Conservation (phyloP, 2,888 invertebrate species). For the Seira sanloemensis region DNA sequence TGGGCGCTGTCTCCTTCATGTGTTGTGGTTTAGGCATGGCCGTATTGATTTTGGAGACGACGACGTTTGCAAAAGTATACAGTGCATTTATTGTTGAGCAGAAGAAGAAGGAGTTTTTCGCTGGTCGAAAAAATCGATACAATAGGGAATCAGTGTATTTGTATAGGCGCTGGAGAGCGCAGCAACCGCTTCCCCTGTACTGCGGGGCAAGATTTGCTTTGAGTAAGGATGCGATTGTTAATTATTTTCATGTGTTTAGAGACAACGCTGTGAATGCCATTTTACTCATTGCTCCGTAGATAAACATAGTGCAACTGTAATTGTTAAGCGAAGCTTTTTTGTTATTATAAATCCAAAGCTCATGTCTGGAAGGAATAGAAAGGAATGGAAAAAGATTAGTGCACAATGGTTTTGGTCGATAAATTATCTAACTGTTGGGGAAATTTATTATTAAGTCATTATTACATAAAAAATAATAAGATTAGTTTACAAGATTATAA, state of each 20-base stretch:
- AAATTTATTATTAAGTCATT: no score
- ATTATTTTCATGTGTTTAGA: slow-evolving; percentile 2
- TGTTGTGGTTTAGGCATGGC: neutral
- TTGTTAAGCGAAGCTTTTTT: no score
- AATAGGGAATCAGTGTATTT: neutral
- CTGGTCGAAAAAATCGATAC: neutral
- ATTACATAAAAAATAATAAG: no score
- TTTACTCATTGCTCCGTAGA: no score
- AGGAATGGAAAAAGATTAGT: no score
- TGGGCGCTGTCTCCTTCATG: neutral
- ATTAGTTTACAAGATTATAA: no score
- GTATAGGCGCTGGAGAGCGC: slow-evolving; percentile 14
- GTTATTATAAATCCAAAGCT: no score
- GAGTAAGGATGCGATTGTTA: neutral
- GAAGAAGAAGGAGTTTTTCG: neutral
- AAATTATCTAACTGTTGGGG: no score
- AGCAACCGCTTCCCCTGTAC: slow-evolving; percentile 9
- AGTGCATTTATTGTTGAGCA: neutral
- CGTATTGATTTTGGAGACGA: neutral
- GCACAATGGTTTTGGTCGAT: no score
- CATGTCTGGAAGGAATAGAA: no score
- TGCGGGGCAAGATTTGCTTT: slow-evolving; percentile 21
- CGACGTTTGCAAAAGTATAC: neutral
- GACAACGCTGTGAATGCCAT: slow-evolving; percentile 1
- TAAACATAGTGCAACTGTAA: no score